These are phyloP conservation scores for Scrobipalpa atriplicella DNA, from an alignment of 2,888 invertebrate genomes.

Conservation along the genomic window DNA sequence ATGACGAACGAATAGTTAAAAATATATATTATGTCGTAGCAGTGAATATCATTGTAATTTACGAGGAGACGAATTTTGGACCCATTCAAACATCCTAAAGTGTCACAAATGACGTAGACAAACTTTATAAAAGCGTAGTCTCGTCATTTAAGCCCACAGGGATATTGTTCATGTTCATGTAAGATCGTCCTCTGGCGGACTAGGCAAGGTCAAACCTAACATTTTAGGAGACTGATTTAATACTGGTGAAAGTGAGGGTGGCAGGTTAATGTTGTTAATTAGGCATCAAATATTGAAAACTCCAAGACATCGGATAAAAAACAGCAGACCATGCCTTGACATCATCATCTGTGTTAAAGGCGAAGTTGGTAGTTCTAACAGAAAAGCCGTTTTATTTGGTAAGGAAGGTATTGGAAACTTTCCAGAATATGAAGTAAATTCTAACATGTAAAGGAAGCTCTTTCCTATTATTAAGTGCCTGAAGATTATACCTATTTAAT, in stretches of 20 bases:
- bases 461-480: too few relatives aligned
- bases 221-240: background rate
- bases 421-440: too few relatives aligned
- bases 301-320: too few relatives aligned
- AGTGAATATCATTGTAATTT: background rate
- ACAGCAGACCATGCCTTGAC: too few relatives aligned
- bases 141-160: background rate
- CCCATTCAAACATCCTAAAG: background rate
- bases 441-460: too few relatives aligned
- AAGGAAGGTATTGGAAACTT: too few relatives aligned
- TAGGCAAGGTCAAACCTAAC: background rate
- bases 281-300: too few relatives aligned
- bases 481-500: too few relatives aligned
- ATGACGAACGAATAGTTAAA: too few relatives aligned
- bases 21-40: background rate
- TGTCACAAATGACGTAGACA: background rate
- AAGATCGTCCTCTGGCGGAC: constrained; percentile 2
- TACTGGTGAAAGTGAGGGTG: background rate
- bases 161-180: background rate
- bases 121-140: background rate
- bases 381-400: too few relatives aligned
- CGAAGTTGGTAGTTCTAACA: too few relatives aligned
- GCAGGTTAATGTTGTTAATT: background rate
- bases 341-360: too few relatives aligned
- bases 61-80: background rate